Percentiles rank a stretch among this genome's conserved stretches.
Evolutionary conservation across 2,888 invertebrate genomes (phyloP).

Genomic region (Chironomus riparius): DNA sequence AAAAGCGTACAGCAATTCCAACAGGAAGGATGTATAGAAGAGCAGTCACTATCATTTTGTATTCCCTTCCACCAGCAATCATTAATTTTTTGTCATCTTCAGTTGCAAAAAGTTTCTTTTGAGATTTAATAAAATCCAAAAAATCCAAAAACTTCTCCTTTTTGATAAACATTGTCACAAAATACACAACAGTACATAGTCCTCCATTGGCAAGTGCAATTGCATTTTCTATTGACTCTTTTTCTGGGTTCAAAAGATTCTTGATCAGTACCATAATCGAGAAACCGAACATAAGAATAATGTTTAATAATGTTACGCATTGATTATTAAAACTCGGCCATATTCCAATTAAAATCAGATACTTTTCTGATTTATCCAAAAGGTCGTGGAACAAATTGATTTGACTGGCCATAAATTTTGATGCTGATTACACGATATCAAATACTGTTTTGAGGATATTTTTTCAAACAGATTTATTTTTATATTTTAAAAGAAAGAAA

Average conservation of each 20-base stretch:
- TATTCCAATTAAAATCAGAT: neutral
- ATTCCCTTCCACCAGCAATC: neutral
- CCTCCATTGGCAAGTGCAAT: neutral
- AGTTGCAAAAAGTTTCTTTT: neutral
- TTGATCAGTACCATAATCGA: neutral
- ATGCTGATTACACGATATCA: too few relatives aligned
- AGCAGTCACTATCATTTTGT: neutral
- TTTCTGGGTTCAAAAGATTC: neutral
- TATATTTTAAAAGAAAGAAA: too few relatives aligned
- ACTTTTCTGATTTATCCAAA: neutral
- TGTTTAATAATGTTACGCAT: neutral
- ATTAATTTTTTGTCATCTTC: neutral
- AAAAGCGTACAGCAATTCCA: neutral
- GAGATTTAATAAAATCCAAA: neutral
- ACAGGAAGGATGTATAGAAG: neutral
- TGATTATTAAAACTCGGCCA: neutral
- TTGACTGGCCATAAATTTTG: too few relatives aligned
- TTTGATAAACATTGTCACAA: neutral
- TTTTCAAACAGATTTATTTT: too few relatives aligned
- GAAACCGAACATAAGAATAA: neutral
- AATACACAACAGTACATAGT: neutral
- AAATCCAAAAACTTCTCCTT: neutral
- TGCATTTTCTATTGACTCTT: neutral
- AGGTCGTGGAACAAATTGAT: neutral
- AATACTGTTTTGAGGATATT: too few relatives aligned